Evolutionary conservation across 1,140 invertebrate genomes (phyloP), one percentile per base, ranked within the genome.

Genomic region (Lepidurus apus): DNA sequence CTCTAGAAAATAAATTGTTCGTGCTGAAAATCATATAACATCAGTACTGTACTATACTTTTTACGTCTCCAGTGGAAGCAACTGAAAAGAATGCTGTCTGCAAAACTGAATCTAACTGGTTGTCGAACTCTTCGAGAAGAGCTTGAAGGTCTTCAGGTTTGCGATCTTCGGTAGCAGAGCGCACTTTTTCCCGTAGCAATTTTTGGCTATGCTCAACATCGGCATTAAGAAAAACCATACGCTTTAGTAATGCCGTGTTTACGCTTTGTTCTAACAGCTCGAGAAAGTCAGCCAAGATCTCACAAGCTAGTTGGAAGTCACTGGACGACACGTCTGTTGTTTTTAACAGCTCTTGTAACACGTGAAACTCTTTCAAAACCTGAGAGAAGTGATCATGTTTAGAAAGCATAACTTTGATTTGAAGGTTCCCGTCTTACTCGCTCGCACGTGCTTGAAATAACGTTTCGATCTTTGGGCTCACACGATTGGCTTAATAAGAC

Each of bases 241-340:
- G 53, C 53, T 65, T 65, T 65, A 65, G 21, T 65, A 65, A 17
- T 1, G 21, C 13, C 6, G 53, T 65, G 21, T 65, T 65, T 7
- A 65, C 53, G 53, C 53, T 65, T 65, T 65, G 53, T 17, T 65
- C 53, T 9, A 65, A 65, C 17, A 65, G 53, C 53, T 65, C 53
- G 21, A 65, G 53, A 17, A 65, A 65, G 21, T 65, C 53, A 21
- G 53, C 53, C 53, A 65, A 65, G 21, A 65, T 65, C 21, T 65
- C 53, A 21, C 53, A 65, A 7, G 53, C 53, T 13, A 65, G 53
- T 65, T 65, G 53, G 13, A 65, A 65, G 13, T 65, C 53, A 17
- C 53, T 65, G 13, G 53, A 65, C 2, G 53, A 17, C 13, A 65
- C 53, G 7, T 65, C 53, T 65, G 53, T 65, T 1, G 53, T 65